Base-by-base conservation (phyloP, 1,140 invertebrate genomes). In the Condylostylus longicornis region DNA sequence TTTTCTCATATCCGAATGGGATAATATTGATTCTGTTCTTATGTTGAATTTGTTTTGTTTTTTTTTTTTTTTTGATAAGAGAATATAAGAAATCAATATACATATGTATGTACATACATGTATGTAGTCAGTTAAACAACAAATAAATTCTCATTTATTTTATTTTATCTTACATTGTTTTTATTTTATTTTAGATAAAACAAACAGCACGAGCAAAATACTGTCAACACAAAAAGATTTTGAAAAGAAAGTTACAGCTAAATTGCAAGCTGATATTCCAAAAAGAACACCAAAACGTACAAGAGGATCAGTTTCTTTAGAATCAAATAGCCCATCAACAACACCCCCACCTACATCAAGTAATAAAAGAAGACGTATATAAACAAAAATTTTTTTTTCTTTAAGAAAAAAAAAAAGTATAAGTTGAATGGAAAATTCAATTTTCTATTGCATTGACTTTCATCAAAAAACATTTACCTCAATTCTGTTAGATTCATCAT, bases 301-400 rank as follows among this genome's bases (percentile, higher is more conserved):
- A 1, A 47, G 57, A n/a, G 56, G 56, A 18, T 60, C 57, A 1
- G 56, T 56, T 42, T 59, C 54, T 4, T 49, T 58, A 35, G 57
- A 60, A 41, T 60, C 57, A 5, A 59, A 54, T 18, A 60, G 57
- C 18, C 54, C 54, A 15, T 58, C 57, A 6, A 58, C 57, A n/a
- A 60, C 57, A 28, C 54, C 57, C 27, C 57, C 57, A 5, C 57
- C 56, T 5, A 34, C 54, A 28, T 53, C 49, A 29, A 51, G 42
- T 34, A 57, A 38, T 44, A 60, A 60, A 30, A 45, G 57, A 19
- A 47, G 57, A 23, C 48, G 57, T 33, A 59, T 59, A 40, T 59
- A 54, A 47, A 42, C 38, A 12, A 6, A 7, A 33, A n/a, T 10
- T 33, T 33, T 42, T 31, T 44, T 35, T 30, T 33, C 28, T 6